phyloP scores from a whole-genome alignment of 2,888 invertebrate genomes.

The Hartigia nigra region DNA sequence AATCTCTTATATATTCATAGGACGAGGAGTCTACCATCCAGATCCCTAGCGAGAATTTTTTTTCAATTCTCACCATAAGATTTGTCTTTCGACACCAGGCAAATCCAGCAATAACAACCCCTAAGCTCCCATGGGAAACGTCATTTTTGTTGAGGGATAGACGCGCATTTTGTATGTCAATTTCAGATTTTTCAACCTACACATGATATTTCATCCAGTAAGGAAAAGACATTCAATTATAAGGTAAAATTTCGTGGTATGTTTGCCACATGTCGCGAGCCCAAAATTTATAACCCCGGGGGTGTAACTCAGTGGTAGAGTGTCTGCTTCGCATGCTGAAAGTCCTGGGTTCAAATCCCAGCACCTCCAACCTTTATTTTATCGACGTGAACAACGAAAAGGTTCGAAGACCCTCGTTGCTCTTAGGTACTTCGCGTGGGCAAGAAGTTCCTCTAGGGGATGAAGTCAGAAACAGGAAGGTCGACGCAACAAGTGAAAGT shows the following conservation, averaged over 20 bases:
- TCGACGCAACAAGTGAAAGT: not conserved
- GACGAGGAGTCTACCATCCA: not conserved
- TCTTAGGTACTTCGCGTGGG: not conserved
- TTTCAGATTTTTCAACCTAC: not conserved
- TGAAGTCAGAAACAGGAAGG: not conserved
- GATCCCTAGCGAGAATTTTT: not conserved
- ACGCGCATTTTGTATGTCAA: not conserved
- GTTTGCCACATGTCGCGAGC: not conserved
- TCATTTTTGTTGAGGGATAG: not conserved
- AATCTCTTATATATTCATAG: not conserved
- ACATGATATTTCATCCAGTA: conserved; percentile 11
- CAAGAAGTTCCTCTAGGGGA: not conserved
- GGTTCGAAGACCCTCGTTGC: not conserved
- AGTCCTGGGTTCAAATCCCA: conserved; percentile 23
- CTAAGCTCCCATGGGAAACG: not conserved
- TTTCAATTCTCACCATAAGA: conserved; percentile 1
- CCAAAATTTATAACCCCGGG: not conserved
- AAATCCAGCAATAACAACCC: conserved; percentile 23
- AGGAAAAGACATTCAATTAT: not conserved
- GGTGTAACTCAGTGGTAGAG: conserved; percentile 21
- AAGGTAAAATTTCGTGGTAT: not conserved
- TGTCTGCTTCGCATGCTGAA: conserved; percentile 22
- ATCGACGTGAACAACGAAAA: not conserved
- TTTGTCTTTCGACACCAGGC: conserved; percentile 20
- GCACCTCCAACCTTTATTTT: conserved; percentile 13